phyloP scores from a whole-genome alignment of 2,113 vertebrate genomes.

The Hippocampus guttulatus region DNA sequence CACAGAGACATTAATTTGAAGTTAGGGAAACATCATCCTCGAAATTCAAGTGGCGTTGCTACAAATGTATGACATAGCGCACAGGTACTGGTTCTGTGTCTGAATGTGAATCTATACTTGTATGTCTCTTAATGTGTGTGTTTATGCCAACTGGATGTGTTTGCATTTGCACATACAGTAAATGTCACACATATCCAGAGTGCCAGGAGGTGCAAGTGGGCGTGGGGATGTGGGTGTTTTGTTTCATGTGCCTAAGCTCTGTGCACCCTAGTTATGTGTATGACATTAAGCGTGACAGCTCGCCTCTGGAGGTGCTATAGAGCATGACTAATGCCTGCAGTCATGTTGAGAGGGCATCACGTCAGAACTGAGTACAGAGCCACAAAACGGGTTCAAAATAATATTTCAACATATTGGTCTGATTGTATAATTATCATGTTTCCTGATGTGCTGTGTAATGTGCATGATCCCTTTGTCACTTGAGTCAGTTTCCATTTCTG shows the following conservation, averaged over 20 bases:
- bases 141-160: slow-evolving; percentile 28
- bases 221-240: slow-evolving; percentile 63
- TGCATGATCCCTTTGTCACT: too few relatives aligned
- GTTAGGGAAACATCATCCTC: slow-evolving; percentile 16
- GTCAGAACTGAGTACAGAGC: not conserved
- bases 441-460: not conserved
- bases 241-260: slow-evolving; percentile 60
- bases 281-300: slow-evolving; percentile 64
- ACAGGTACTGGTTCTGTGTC: slow-evolving; percentile 6
- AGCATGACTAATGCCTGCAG: slow-evolving; percentile 33
- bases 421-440: not conserved
- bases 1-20: slow-evolving; percentile 16
- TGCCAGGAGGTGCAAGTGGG: slow-evolving; percentile 61
- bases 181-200: slow-evolving; percentile 50
- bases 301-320: slow-evolving; percentile 53
- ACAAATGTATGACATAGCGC: slow-evolving; percentile 9
- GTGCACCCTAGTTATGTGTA: slow-evolving; percentile 58
- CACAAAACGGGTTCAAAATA: not conserved
- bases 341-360: slow-evolving; percentile 14
- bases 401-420: not conserved
- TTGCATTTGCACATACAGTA: slow-evolving; percentile 37
- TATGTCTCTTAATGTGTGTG: slow-evolving; percentile 17
- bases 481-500: too few relatives aligned
- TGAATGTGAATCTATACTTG: not conserved
- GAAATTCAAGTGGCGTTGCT: slow-evolving; percentile 1